Evolutionary conservation across 2,888 invertebrate genomes (phyloP).

Genomic region (Sphecodes monilicornis): DNA sequence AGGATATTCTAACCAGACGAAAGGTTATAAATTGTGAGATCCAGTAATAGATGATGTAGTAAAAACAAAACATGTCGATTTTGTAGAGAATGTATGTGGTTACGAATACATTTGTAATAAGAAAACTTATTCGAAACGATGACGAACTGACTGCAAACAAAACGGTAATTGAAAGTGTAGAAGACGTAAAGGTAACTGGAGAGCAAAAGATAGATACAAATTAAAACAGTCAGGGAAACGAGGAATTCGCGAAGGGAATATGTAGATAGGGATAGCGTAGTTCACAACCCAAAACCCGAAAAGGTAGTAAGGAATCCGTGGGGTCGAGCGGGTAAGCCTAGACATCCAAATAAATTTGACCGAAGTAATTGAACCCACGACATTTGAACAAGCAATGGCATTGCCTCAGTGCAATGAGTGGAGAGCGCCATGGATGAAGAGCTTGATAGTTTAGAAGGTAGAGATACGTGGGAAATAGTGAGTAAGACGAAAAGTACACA

Average conservation of each 20-base stretch:
- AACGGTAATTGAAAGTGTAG: not conserved
- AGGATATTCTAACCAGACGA: conserved; percentile 19
- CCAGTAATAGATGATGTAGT: conserved; percentile 19
- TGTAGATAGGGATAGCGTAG: not conserved
- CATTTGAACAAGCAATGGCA: conserved; percentile 34
- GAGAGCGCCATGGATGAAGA: not conserved
- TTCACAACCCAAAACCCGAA: not conserved
- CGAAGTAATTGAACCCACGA: conserved; percentile 30
- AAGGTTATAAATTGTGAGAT: conserved; percentile 30
- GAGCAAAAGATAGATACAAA: not conserved
- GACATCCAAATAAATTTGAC: conserved; percentile 26
- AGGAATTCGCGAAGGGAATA: not conserved
- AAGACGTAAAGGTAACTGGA: not conserved
- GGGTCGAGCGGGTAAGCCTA: conserved; percentile 32
- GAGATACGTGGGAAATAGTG: conserved; percentile 44
- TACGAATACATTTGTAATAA: conserved; percentile 26
- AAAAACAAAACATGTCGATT: conserved; percentile 32
- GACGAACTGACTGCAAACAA: not conserved
- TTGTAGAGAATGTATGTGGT: conserved; percentile 23
- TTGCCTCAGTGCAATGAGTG: conserved; percentile 10
- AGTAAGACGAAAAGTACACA: not conserved
- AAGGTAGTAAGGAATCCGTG: conserved; percentile 41
- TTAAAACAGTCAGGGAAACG: not conserved
- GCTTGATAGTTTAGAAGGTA: conserved; percentile 13
- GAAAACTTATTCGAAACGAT: not conserved